Base-by-base conservation (phyloP, 2,797 vertebrate species). In the Diglossa cyanea region DNA sequence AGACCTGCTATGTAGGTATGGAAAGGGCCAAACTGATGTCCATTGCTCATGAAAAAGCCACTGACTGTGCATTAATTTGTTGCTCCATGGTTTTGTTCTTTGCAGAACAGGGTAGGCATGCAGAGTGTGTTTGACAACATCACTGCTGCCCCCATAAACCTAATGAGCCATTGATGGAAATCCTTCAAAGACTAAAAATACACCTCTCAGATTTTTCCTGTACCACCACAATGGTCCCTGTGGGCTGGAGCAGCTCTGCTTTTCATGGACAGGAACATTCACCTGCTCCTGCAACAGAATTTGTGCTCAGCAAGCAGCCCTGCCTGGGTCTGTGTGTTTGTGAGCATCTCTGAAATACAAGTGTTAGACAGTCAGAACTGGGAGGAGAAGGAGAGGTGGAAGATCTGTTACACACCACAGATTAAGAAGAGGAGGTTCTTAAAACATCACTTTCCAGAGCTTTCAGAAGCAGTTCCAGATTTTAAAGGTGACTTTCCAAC, bases 1-100 rank as follows among this genome's bases (percentile, higher is more conserved):
- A 51, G 40, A n/a, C 3, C 4, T 2, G 0, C 7, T 76, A 8
- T 42, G 10, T 24, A 13, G 21, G 11, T 31, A 2, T 40, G 42
- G 45, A 65, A 90, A 77, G 68, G 73, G 35, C 37, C 58, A 80
- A 79, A 20, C 17, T 70, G 28, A 17, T 47, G 25, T 37, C 66
- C 58, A 24, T 2, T 20, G 51, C 14, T 60, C 28, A 37, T 35
- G 55, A 66, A 66, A 79, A 82, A 70, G 31, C 17, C 87, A n/a
- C 62, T 57, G 62, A 5, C 30, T 8, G 6, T 54, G 18, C 15
- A 7, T 54, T 54, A 44, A 76, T 15, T 76, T 51, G 7, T 25
- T 66, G 55, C 42, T 72, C 45, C 25, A 11, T 14, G 26, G 45
- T 26, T 93, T 71, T 68, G 39, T 42, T 77, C 85, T 71, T 86